phyloP scores from a whole-genome alignment of 2,797 vertebrate species.

The Neosilurus mollespiculum region DNA sequence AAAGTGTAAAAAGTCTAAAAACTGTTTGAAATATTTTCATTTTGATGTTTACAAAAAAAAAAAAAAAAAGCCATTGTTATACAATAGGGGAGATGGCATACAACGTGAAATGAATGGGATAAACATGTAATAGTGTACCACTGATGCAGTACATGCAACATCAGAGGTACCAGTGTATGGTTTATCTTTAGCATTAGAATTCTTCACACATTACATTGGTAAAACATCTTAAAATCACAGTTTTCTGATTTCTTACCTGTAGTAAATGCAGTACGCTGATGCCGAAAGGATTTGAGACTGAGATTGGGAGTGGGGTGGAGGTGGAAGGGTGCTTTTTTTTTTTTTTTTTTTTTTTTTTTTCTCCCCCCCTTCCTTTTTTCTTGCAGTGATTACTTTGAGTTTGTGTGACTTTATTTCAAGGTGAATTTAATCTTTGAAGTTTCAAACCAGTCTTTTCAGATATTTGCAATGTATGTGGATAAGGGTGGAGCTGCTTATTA shows the following conservation, averaged over 20 bases:
- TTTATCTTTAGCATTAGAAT: not conserved
- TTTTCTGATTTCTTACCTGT: not conserved
- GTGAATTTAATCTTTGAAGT: not conserved
- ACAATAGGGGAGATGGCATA: not conserved
- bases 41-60: not conserved
- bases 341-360: too few relatives aligned
- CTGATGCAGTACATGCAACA: not conserved
- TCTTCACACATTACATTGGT: not conserved
- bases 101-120: not conserved
- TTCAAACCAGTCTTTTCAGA: not conserved
- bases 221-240: not conserved
- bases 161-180: not conserved
- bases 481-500: not conserved
- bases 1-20: not conserved
- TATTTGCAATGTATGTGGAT: not conserved
- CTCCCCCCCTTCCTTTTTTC: too few relatives aligned
- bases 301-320: too few relatives aligned
- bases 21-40: not conserved
- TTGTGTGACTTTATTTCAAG: not conserved
- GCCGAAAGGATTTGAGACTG: not conserved
- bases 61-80: not conserved
- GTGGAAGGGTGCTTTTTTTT: too few relatives aligned
- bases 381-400: not conserved
- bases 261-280: not conserved
- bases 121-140: not conserved